A percentile compares a stretch with the other conserved stretches of the same genome.
Evolutionary conservation across 2,797 vertebrate genomes (phyloP).

Genomic region (Carcharodon carcharias): DNA sequence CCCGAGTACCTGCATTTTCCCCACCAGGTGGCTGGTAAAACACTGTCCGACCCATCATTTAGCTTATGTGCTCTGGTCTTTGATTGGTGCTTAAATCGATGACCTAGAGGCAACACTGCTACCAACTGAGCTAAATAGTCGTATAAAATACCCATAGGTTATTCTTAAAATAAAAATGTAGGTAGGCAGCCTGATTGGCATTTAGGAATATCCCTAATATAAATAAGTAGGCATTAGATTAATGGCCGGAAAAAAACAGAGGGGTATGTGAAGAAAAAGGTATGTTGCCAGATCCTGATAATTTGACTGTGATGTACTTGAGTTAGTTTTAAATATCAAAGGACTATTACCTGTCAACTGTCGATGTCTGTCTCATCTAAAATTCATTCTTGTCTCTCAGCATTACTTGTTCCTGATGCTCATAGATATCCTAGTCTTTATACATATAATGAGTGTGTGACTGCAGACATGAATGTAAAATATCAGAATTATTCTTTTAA

Average conservation of each 20-base stretch:
- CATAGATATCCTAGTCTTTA: not conserved
- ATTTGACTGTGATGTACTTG: conserved; percentile 13
- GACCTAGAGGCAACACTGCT: not conserved
- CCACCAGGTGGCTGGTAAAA: too few species aligned
- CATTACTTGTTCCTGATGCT: conserved; percentile 26
- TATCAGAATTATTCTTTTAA: conserved; percentile 7
- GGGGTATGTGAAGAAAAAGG: not conserved
- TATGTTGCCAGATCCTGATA: not conserved
- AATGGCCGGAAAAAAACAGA: not conserved
- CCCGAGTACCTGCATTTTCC: too few species aligned
- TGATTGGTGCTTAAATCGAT: not conserved
- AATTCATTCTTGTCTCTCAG: not conserved
- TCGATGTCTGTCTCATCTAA: conserved; percentile 12
- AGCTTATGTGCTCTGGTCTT: not conserved
- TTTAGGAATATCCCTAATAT: not conserved
- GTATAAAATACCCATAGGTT: not conserved
- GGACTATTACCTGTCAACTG: conserved; percentile 9
- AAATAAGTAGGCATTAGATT: not conserved
- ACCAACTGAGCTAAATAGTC: not conserved
- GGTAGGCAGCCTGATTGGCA: not conserved
- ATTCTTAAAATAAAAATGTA: not conserved
- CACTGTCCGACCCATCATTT: not conserved
- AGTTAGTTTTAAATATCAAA: conserved; percentile 25
- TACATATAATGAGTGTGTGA: not conserved
- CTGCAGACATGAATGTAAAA: not conserved